Conservation (phyloP, 2,888 invertebrate species). For the Ormia ochracea region DNA sequence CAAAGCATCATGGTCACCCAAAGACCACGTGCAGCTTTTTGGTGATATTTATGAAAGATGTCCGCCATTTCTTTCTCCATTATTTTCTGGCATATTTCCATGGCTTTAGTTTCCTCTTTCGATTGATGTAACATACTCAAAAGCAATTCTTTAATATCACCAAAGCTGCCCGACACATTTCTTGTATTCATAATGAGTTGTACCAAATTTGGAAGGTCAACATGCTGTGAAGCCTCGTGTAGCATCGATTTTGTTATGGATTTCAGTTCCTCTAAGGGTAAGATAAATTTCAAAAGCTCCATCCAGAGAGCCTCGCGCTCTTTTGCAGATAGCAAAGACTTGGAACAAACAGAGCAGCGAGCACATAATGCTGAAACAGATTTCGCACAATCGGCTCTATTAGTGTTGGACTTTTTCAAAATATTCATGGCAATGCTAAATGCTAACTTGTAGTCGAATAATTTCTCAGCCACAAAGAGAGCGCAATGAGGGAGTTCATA, state of each 20-base stretch:
- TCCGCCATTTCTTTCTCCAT: constrained; percentile 83
- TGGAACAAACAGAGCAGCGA: constrained; percentile 73
- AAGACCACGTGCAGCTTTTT: constrained; percentile 71
- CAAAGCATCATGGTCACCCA: constrained; percentile 75
- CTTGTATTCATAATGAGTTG: constrained; percentile 79
- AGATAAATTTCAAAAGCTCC: constrained; percentile 76
- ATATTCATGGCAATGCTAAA: constrained; percentile 80
- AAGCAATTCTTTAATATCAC: constrained; percentile 80
- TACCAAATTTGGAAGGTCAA: constrained; percentile 79
- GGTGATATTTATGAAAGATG: constrained; percentile 71
- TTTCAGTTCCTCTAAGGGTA: constrained; percentile 76
- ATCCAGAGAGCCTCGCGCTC: constrained; percentile 79
- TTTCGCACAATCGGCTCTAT: constrained; percentile 66
- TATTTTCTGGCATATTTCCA: constrained; percentile 82
- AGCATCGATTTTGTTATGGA: constrained; percentile 77
- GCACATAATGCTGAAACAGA: constrained; percentile 75
- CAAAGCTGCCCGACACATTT: constrained; percentile 78
- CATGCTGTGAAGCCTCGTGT: constrained; percentile 79
- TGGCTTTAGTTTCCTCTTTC: constrained; percentile 84
- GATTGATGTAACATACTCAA: constrained; percentile 86
- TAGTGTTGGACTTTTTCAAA: constrained; percentile 68
- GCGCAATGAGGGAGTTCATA: constrained; percentile 82
- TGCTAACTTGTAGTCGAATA: constrained; percentile 85
- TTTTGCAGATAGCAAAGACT: constrained; percentile 74
- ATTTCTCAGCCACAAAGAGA: constrained; percentile 85